Evolutionary conservation across 2,113 vertebrate species (phyloP), one percentile per base, ranked within the genome.

Genomic region (Haemorhous mexicanus): DNA sequence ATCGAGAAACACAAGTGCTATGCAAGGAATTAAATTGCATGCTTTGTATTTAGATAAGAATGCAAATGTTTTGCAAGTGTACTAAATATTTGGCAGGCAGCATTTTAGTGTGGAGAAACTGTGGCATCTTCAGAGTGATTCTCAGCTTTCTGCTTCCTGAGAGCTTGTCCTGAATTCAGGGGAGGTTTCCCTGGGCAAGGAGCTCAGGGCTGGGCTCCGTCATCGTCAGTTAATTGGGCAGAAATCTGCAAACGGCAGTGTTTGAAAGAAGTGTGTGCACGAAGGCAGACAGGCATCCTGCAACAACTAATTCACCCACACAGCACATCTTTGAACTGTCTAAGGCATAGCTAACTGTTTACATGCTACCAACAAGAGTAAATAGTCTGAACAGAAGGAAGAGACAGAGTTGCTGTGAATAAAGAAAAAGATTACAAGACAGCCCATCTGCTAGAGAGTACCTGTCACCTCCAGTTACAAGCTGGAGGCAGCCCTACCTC

Each of bases 401-500:
- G 87, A 95, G 90, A 93, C 82, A 84, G 94, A 95, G 85, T 87
- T 62, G 49, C 87, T 59, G 95, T 72, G 93, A 96, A 93, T 95
- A 93, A 95, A 94, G 93, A 94, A 53, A 90, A 78, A 89, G 95
- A 94, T 95, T 78, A 91, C 85, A 79, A 96, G 94, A 96, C 96
- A 95, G 90, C 93, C 96, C 96, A 85, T 78, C 92, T 79, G 39
- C 93, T 74, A 68, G 91, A 87, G 94, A 93, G 64, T 87, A 94
- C 93, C 97, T 97, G 95, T 97, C 98, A 98, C 97, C 97, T 94
- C 23, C 2, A 86, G 95, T 94, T 94, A 93, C 18, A 41, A 74
- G 83, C 94, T 14, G 14, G 95, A 95, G 95, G 91, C 89, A 97
- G 94, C 96, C 87, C 92, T 87, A 87, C 90, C 95, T 91, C 23